Evolutionary conservation across 2,113 vertebrate genomes (phyloP).

Genomic region (Indicator maculatus): DNA sequence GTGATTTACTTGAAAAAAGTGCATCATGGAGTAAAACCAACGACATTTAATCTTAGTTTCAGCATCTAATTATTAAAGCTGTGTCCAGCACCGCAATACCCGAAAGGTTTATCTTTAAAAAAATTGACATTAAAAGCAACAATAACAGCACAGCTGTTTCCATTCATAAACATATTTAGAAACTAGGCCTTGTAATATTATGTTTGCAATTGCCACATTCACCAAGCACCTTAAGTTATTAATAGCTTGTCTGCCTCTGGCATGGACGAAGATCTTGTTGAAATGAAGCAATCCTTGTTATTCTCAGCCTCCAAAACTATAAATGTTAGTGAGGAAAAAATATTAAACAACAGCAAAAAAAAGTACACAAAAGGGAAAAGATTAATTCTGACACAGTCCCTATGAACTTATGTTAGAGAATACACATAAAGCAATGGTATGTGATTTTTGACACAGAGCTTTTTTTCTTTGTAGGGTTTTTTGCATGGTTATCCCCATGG

Average conservation of each 20-base stretch:
- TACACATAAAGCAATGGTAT: accelerated
- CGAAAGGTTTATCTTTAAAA: neutral
- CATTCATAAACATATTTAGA: neutral
- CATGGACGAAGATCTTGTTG: neutral
- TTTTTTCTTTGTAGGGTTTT: neutral
- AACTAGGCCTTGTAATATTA: neutral
- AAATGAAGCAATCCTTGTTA: neutral
- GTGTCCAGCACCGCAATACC: neutral
- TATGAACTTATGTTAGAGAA: neutral
- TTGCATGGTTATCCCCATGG: neutral
- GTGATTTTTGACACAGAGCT: neutral
- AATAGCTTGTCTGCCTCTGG: neutral
- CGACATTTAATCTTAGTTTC: neutral
- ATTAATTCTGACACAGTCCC: neutral
- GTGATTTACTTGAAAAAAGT: neutral
- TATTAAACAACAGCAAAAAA: neutral
- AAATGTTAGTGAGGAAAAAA: neutral
- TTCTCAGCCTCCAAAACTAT: neutral
- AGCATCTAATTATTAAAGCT: neutral
- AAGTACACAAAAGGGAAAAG: neutral
- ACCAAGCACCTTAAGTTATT: neutral
- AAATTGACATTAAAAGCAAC: neutral
- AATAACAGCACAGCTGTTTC: neutral
- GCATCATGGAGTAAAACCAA: neutral
- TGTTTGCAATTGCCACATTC: neutral